Evolutionary conservation across 2,113 vertebrate species (phyloP).

Genomic region (Pontoporia blainvillei): DNA sequence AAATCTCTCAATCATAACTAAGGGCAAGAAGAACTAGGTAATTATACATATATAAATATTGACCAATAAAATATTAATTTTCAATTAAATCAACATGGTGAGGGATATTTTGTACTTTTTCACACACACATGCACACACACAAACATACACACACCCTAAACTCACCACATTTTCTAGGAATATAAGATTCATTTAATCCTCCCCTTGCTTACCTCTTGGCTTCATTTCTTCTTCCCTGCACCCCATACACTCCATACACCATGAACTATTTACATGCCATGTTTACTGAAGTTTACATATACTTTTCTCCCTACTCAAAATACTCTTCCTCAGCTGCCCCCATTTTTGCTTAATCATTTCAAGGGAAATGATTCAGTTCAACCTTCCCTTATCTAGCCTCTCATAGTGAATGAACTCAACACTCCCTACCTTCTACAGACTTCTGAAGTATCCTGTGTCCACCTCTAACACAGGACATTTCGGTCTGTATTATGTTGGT

Average conservation of each 20-base stretch:
- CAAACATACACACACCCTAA: neutral
- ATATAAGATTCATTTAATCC: neutral
- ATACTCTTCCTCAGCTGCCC: neutral
- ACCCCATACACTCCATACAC: neutral
- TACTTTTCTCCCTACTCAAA: neutral
- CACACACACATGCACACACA: neutral
- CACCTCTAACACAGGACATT: neutral
- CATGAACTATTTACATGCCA: neutral
- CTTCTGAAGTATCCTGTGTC: neutral
- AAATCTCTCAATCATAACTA: neutral
- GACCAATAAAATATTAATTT: constrained; percentile 24
- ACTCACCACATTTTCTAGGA: neutral
- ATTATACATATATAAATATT: neutral
- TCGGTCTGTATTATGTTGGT: neutral
- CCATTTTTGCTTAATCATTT: neutral
- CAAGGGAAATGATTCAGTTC: neutral
- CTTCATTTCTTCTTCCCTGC: neutral
- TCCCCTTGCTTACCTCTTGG: neutral
- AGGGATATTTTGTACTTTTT: neutral
- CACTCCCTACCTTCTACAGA: neutral
- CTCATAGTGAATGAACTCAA: neutral
- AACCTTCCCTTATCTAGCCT: neutral
- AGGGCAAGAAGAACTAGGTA: neutral
- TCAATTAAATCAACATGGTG: neutral
- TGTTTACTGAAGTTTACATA: neutral